A percentile compares a stretch with the other conserved stretches of the same genome.
These are phyloP conservation scores for Ramazzottius varieornatus DNA, from an alignment of 2,888 invertebrate species.

Conservation along the genomic window DNA sequence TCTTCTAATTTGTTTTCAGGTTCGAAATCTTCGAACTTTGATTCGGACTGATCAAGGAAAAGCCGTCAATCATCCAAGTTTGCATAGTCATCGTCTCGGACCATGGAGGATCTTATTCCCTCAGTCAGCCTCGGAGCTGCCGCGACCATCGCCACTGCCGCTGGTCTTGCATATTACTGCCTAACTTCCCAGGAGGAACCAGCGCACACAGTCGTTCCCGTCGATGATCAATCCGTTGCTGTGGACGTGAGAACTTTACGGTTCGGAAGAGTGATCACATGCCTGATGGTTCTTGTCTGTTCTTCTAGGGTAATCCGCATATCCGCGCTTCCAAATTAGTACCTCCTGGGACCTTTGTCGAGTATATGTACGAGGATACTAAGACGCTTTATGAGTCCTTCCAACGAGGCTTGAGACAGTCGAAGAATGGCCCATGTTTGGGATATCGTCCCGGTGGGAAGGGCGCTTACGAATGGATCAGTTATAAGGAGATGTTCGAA, in stretches of 20 bases:
- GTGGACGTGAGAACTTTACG: not conserved
- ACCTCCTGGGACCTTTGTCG: conserved; percentile 7
- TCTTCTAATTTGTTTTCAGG: too few relatives aligned
- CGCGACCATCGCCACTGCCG: not conserved
- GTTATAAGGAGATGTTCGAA: conserved; percentile 16
- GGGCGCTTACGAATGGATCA: conserved; percentile 17
- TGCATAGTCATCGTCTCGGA: too few relatives aligned
- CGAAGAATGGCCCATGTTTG: conserved; percentile 17
- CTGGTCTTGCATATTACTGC: not conserved
- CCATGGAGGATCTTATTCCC: not conserved
- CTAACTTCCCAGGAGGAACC: not conserved
- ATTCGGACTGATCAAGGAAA: too few relatives aligned
- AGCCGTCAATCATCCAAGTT: too few relatives aligned
- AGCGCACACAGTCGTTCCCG: not conserved
- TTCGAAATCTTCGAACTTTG: too few relatives aligned
- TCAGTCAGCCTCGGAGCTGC: not conserved
- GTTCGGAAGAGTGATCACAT: not conserved
- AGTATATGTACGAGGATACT: conserved; percentile 12
- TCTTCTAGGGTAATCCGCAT: not conserved
- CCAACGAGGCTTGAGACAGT: conserved; percentile 9
- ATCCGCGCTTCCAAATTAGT: not conserved
- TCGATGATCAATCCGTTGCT: not conserved
- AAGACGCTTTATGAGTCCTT: conserved; percentile 8
- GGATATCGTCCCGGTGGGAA: conserved; percentile 17
- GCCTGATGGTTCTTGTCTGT: not conserved